Percentiles rank a stretch among this genome's conserved stretches.
Evolutionary conservation across 2,888 invertebrate species (phyloP).

Genomic region (Patella caerulea): DNA sequence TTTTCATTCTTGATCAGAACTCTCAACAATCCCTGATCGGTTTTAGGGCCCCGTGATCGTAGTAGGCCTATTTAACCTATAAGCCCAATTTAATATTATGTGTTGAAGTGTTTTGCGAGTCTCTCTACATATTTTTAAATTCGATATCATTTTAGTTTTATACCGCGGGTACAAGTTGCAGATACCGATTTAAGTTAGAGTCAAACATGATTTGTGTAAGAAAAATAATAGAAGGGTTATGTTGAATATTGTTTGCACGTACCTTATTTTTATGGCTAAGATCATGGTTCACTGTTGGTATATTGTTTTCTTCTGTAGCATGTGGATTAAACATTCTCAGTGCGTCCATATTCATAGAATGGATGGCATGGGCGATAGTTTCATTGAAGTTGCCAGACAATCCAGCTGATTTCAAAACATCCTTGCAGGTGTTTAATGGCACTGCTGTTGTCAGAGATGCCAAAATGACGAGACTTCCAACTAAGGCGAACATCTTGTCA

Average conservation of each 20-base stretch:
- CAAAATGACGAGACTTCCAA: background rate
- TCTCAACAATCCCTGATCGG: no score
- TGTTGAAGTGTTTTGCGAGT: no score
- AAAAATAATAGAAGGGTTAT: no score
- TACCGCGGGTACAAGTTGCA: no score
- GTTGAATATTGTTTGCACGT: background rate
- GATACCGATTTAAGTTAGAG: no score
- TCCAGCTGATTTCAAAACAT: conserved; percentile 23
- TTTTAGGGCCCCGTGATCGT: no score
- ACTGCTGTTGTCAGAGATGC: background rate
- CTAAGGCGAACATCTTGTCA: background rate
- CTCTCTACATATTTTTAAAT: no score
- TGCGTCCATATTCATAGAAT: conserved; percentile 56
- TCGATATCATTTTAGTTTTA: no score
- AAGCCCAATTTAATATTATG: no score
- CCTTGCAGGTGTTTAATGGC: conserved; percentile 19
- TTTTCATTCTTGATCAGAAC: no score
- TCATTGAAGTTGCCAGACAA: conserved; percentile 51
- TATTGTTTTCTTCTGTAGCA: conserved; percentile 46
- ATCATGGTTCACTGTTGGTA: conserved; percentile 60
- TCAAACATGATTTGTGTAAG: no score
- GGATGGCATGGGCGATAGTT: conserved; percentile 58
- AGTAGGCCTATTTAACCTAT: no score
- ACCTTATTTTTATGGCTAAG: conserved; percentile 27
- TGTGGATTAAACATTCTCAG: conserved; percentile 48